Evolutionary conservation across 35 echinoderm and acorn worm genomes (phyloP), one percentile per base, ranked within the genome.

Genomic region (Eucidaris tribuloides): DNA sequence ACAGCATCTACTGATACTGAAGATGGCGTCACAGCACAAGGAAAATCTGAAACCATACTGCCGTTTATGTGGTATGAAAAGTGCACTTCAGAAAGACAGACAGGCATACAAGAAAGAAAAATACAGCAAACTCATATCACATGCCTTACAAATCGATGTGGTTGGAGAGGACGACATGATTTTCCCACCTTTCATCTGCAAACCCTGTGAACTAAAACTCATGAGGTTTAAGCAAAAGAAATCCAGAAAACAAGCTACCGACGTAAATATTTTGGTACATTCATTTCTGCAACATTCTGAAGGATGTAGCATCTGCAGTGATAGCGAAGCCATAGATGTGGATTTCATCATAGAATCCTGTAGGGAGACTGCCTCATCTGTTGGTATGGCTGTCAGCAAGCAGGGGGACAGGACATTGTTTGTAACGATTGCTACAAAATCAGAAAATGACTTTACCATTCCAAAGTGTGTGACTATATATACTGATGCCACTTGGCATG

Each of bases 321-420:
- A 42, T 18, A 42, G 5, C 4, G 37, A 72, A 39, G 7, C 1
- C 1, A 27, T 42, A 11, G 36, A 72, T 34, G 42, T 72, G 1
- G 65, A 40, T 72, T 24, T 18, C 7, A 4, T 72, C 19, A 1
- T 42, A 4, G 34, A 11, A 72, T 72, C 65, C 2, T 72, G 65
- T 72, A 34, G 4, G 19, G 65, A 62, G 3, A 11, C 22, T 62
- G 7, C 37, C 13, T 72, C 65, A 41, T 72, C 17, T 0, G 65
- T 72, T 1, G 65, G 39, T 4, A 41, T 72, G 65, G 4, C 35
- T 42, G 42, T 42, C 19, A 7, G 0, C 31, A 72, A 42, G 65
- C 65, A 72, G 35, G 65, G 35, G 36, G 65, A 71, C 35, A 71
- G 65, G 19, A 72, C 65, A 72, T 72, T 72, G 37, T 72, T 72